These are phyloP conservation scores for Atethmia centrago DNA, from an alignment of 2,888 invertebrate genomes.

Conservation along the genomic window DNA sequence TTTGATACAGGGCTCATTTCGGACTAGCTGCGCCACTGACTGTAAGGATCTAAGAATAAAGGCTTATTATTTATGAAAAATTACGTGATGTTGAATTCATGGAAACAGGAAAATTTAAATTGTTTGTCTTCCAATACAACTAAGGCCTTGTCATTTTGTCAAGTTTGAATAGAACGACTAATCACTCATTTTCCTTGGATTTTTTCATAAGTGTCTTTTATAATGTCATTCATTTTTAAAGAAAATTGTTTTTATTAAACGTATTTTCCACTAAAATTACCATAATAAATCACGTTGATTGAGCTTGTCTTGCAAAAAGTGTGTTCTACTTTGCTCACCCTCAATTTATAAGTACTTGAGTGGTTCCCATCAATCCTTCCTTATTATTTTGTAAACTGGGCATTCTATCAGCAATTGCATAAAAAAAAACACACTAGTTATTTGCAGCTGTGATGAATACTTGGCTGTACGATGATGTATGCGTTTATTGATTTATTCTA, in stretches of 20 bases:
- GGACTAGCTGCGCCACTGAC: not conserved
- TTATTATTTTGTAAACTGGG: no score
- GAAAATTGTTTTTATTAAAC: not conserved
- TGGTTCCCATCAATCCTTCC: no score
- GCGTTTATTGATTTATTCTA: not conserved
- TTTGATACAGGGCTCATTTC: not conserved
- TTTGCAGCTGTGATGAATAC: not conserved
- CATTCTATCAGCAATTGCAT: no score
- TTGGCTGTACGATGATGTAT: not conserved
- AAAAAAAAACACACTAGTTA: no score
- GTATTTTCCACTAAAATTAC: not conserved
- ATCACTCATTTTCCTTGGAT: conserved; percentile 4
- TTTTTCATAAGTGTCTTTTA: conserved; percentile 30
- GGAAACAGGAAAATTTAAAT: not conserved
- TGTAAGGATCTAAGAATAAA: not conserved
- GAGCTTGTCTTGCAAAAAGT: not conserved
- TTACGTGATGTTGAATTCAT: not conserved
- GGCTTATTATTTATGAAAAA: not conserved
- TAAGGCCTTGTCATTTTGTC: conserved; percentile 17
- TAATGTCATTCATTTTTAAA: conserved; percentile 12
- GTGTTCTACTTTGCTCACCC: not conserved
- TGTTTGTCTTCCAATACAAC: not conserved
- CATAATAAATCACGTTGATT: not conserved
- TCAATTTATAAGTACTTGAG: no score
- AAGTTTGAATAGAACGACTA: not conserved